Base-by-base conservation (phyloP, 2,888 invertebrate genomes). In the Fragum whitleyi region DNA sequence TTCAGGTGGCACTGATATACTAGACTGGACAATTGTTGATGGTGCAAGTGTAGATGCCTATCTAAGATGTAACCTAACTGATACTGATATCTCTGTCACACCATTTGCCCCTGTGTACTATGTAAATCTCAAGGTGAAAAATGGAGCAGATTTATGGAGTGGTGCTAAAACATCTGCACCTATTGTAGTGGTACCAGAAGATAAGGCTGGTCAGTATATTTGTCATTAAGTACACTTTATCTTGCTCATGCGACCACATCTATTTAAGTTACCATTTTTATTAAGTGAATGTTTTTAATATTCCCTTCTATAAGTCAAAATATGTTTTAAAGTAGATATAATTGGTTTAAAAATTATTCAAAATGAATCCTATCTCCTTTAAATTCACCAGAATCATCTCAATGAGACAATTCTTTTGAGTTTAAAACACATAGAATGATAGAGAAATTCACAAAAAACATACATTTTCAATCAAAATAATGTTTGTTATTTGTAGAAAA, bases 81-180 rank as follows among this genome's bases (percentile, higher is more conserved):
- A 78, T 29, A 82, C 81, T 11, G 78, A 78, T 55, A 26, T 61
- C 16, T 53, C 61, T n/a, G 11, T n/a, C 7, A 47, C 32, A 14
- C 62, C 68, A 1, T 57, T 39, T 19, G 29, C 42, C 2, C 72
- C 59, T 42, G 61, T 72, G 19, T 72, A 72, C 69, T 91, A 91
- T 77, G 90, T 91, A 55, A 85, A 82, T 0, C 68, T 88, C 2
- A 87, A 82, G 72, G 86, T 89, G 28, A 71, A 67, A 28, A 90
- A 90, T 75, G 88, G 88, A 11, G 90, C 88, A 0, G 87, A 81
- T 16, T 59, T 83, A 39, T 73, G 76, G 65, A 88, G 88, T 29
- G 16, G 21, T 0, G 21, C 73, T 1, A 70, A 62, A 2, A 86
- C 81, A 9, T 87, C 83, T 0, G 83, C 87, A 16, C 87, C 90